A percentile compares a stretch with the other conserved stretches of the same genome.
Conservation (phyloP, 2,888 invertebrate species). For the Polydrusus tereticollis region DNA sequence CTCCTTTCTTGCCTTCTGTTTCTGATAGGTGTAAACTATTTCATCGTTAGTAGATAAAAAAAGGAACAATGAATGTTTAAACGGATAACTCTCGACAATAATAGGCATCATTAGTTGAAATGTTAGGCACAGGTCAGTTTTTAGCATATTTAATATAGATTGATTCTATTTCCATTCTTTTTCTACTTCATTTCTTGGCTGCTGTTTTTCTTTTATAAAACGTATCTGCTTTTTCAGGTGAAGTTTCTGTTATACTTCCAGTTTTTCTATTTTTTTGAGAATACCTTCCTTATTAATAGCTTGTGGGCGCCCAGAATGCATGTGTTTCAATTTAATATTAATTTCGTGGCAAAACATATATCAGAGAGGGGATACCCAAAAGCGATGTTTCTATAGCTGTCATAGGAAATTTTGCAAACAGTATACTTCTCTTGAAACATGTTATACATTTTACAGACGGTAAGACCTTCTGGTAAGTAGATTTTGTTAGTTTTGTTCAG, state of each 20-base stretch:
- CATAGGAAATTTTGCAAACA: constrained; percentile 1
- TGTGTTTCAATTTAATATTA: background rate
- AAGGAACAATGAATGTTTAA: background rate
- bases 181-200: background rate
- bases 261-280: background rate
- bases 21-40: background rate
- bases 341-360: constrained; percentile 1
- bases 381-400: constrained; percentile 7
- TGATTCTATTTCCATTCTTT: no score
- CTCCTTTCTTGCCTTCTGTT: constrained; percentile 1
- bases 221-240: background rate
- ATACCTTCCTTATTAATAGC: background rate
- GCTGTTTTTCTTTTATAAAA: background rate
- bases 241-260: background rate
- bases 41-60: background rate
- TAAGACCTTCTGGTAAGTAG: background rate
- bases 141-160: constrained; percentile 1
- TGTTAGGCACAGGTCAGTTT: background rate
- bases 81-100: background rate
- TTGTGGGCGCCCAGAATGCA: background rate
- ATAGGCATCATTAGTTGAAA: no score
- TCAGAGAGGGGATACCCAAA: background rate
- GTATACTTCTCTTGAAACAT: background rate
- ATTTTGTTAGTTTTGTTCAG: constrained; percentile 4
- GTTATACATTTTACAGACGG: background rate